Percentiles rank a stretch among this genome's conserved stretches.
Conservation (phyloP, 92 coral and sea anemone genomes). For the Heteractis magnifica region DNA sequence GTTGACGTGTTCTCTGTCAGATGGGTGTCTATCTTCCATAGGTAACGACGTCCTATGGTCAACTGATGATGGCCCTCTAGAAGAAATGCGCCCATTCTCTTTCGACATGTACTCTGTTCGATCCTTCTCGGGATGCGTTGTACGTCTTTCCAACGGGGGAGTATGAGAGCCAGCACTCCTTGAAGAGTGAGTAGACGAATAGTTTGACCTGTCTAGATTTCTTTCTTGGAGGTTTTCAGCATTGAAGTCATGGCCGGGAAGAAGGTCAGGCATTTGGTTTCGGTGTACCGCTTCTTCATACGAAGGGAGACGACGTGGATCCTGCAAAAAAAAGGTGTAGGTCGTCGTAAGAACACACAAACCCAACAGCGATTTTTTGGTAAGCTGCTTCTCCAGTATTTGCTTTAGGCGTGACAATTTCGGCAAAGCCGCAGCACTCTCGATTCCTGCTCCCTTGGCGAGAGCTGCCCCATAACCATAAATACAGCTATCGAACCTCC, state of each 20-base stretch:
- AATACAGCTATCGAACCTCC: no score
- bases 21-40: conserved; percentile 9
- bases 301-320: conserved; percentile 66
- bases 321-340: neutral
- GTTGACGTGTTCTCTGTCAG: neutral
- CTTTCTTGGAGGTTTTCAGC: neutral
- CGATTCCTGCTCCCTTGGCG: no score
- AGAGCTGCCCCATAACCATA: no score
- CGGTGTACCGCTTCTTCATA: conserved; percentile 76
- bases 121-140: conserved; percentile 13
- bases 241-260: conserved; percentile 57
- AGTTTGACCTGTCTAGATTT: neutral
- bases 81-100: conserved; percentile 6
- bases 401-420: no score
- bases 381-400: no score
- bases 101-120: neutral
- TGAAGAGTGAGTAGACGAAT: conserved; percentile 24
- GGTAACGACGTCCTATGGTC: conserved; percentile 2
- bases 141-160: conserved; percentile 43
- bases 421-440: no score
- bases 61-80: conserved; percentile 5
- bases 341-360: no score
- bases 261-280: conserved; percentile 72
- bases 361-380: no score
- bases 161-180: conserved; percentile 29